Percentiles rank a stretch among this genome's conserved stretches.
Conservation (phyloP, 2,888 invertebrate species). For the Lottia scabra region DNA sequence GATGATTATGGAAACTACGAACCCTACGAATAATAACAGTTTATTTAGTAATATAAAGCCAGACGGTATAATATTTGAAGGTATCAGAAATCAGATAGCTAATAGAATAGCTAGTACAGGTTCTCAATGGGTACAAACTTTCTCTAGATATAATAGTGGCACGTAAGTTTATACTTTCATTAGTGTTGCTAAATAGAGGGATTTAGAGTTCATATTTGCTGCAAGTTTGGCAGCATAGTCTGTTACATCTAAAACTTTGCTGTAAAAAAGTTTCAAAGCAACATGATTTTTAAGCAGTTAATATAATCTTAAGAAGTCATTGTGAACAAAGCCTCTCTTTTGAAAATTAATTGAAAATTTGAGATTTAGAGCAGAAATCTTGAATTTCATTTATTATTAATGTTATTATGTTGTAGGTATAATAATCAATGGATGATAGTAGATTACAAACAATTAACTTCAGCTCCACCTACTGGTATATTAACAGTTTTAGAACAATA, state of each 20-base stretch:
- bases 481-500: slow-evolving; percentile 83
- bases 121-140: slow-evolving; percentile 79
- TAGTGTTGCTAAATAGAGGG: too few species aligned
- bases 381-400: too few species aligned
- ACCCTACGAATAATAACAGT: slow-evolving; percentile 80
- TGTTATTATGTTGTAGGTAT: slow-evolving; percentile 68
- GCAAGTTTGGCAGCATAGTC: too few species aligned
- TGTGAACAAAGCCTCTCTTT: too few species aligned
- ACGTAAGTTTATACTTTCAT: slow-evolving; percentile 70
- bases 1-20: slow-evolving; percentile 81
- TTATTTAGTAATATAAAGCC: slow-evolving; percentile 75
- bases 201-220: too few species aligned
- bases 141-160: slow-evolving; percentile 80
- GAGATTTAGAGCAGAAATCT: too few species aligned
- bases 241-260: too few species aligned
- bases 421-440: slow-evolving; percentile 88
- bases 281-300: too few species aligned
- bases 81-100: slow-evolving; percentile 83
- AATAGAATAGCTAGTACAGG: slow-evolving; percentile 82
- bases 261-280: too few species aligned
- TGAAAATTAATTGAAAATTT: too few species aligned
- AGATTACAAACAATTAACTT: slow-evolving; percentile 76
- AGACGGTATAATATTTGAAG: slow-evolving; percentile 75
- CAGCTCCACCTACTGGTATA: slow-evolving; percentile 68
- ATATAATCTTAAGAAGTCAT: too few species aligned